These are phyloP conservation scores for Callyntrura sp. DNA, from an alignment of 2,888 invertebrate genomes.

Conservation along the genomic window DNA sequence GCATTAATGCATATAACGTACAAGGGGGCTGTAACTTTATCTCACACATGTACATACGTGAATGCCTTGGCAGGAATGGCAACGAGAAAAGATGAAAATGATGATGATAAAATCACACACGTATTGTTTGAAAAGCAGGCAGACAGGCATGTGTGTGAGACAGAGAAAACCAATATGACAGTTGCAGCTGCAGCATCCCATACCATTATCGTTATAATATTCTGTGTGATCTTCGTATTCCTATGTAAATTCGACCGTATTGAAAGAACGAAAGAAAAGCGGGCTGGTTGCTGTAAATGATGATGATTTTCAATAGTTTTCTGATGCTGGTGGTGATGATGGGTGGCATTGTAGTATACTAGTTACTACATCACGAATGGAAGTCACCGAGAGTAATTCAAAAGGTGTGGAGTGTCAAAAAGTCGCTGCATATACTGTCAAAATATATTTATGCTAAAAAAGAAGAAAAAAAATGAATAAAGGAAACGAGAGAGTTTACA, in stretches of 20 bases:
- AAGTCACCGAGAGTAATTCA: conserved; percentile 52
- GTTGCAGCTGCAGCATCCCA: conserved; percentile 58
- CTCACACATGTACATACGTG: background rate
- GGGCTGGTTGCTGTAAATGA: conserved; percentile 53
- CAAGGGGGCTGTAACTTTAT: too few species aligned
- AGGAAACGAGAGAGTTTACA: background rate
- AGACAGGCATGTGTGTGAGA: conserved; percentile 9
- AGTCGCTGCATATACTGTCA: conserved; percentile 39
- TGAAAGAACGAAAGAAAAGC: conserved; percentile 2
- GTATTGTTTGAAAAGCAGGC: conserved; percentile 5
- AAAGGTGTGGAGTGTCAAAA: conserved; percentile 61
- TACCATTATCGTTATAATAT: background rate
- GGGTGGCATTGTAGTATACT: background rate
- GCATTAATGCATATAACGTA: too few species aligned
- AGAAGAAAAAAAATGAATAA: background rate
- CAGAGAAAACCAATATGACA: conserved; percentile 47
- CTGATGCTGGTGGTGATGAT: background rate
- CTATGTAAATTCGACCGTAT: conserved; percentile 9
- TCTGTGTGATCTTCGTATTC: background rate
- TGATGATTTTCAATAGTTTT: conserved; percentile 62
- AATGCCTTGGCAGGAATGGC: background rate
- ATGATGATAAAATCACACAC: conserved; percentile 43
- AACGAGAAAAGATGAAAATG: conserved; percentile 28
- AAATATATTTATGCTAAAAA: conserved; percentile 1
- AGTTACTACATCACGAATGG: background rate